These are phyloP conservation scores for Streptopelia turtur DNA, from an alignment of 2,797 vertebrate genomes.

Conservation along the genomic window DNA sequence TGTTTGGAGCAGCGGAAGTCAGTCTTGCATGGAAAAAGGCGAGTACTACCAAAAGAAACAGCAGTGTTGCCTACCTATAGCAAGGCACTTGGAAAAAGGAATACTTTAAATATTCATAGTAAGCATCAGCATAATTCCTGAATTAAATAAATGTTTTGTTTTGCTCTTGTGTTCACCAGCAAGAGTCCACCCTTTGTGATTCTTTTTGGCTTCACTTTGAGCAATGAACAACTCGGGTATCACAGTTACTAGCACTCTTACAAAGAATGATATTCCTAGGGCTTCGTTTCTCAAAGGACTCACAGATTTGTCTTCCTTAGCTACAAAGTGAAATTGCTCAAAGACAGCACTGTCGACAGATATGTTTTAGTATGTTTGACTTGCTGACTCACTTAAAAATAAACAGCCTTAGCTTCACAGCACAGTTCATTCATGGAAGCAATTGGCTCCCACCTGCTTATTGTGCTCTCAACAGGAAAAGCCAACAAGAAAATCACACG, in stretches of 20 bases:
- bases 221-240: fast-evolving
- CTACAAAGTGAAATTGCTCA: not conserved
- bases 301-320: not conserved
- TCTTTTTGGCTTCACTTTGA: not conserved
- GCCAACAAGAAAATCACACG: not conserved
- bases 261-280: not conserved
- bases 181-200: not conserved
- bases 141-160: not conserved
- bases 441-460: not conserved
- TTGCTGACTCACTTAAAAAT: not conserved
- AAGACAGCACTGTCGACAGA: not conserved
- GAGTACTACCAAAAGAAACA: not conserved
- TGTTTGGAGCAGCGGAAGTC: not conserved
- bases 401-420: not conserved
- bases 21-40: not conserved
- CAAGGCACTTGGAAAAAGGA: not conserved
- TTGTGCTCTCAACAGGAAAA: not conserved
- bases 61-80: not conserved
- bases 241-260: not conserved
- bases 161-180: not conserved
- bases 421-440: not conserved
- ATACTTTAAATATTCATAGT: not conserved
- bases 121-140: not conserved
- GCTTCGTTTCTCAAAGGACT: not conserved
- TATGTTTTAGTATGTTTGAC: not conserved